phyloP scores from a whole-genome alignment of 2,888 invertebrate genomes.

The Penaeus monodon region DNA sequence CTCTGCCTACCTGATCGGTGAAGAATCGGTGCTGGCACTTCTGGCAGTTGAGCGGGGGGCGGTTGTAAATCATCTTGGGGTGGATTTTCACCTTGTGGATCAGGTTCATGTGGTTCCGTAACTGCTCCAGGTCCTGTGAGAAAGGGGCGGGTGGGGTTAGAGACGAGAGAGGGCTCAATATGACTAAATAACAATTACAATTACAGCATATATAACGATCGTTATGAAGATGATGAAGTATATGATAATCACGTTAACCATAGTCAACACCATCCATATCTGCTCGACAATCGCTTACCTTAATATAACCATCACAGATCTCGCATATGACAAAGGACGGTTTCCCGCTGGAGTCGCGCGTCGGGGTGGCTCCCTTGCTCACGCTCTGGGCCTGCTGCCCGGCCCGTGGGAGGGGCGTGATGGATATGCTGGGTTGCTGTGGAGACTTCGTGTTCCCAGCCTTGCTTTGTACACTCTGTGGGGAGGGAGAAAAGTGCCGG shows the following conservation, averaged over 20 bases:
- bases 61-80: conserved; percentile 94
- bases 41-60: conserved; percentile 94
- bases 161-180: no score
- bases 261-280: neutral
- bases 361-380: conserved; percentile 69
- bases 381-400: conserved; percentile 71
- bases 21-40: conserved; percentile 97
- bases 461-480: conserved; percentile 63
- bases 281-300: conserved; percentile 71
- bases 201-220: no score
- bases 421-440: conserved; percentile 89
- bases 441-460: conserved; percentile 58
- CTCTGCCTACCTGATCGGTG: conserved; percentile 66
- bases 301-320: conserved; percentile 96
- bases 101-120: conserved; percentile 97
- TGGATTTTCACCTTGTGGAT: conserved; percentile 97
- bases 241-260: no score
- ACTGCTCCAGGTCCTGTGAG: conserved; percentile 84
- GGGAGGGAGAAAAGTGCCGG: neutral
- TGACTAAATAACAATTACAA: no score
- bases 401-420: conserved; percentile 84
- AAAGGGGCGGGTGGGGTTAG: neutral
- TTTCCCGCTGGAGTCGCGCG: conserved; percentile 70
- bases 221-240: no score
- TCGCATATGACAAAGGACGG: conserved; percentile 90